phyloP scores from a whole-genome alignment of 2,888 invertebrate genomes.

The Crematogaster levior region DNA sequence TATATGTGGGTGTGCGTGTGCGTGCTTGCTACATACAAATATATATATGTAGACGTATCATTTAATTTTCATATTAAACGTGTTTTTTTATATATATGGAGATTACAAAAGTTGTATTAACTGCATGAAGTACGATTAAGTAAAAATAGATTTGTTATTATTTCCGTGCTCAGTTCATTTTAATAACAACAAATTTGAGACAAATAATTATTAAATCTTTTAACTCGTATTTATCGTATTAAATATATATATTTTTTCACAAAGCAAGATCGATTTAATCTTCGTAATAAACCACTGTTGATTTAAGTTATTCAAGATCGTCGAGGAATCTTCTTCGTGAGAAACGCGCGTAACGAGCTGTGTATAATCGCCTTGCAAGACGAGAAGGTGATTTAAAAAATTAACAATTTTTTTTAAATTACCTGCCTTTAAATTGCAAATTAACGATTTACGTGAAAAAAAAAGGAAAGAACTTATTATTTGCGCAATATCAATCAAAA shows the following conservation, averaged over 20 bases:
- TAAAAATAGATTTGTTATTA: neutral
- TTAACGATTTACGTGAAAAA: slow-evolving; percentile 2
- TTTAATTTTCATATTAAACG: no score
- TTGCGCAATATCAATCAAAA: neutral
- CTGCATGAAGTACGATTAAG: neutral
- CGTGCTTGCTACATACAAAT: no score
- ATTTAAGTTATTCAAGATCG: neutral
- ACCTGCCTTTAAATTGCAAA: slow-evolving; percentile 26
- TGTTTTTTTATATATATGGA: no score
- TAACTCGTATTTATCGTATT: neutral
- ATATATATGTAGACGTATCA: no score
- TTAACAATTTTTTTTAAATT: no score
- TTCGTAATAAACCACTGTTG: neutral
- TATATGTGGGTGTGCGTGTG: no score
- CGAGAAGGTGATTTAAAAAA: neutral
- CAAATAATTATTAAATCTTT: neutral
- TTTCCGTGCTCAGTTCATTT: no score
- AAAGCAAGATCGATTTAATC: neutral
- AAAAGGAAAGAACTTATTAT: slow-evolving; percentile 2
- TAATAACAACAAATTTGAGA: neutral
- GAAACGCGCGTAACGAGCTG: slow-evolving; percentile 3
- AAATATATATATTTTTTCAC: neutral
- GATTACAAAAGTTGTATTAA: no score
- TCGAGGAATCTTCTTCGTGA: neutral
- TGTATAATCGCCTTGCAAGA: neutral